phyloP scores from a whole-genome alignment of 2,113 vertebrate species.

The Menidia beryllina region DNA sequence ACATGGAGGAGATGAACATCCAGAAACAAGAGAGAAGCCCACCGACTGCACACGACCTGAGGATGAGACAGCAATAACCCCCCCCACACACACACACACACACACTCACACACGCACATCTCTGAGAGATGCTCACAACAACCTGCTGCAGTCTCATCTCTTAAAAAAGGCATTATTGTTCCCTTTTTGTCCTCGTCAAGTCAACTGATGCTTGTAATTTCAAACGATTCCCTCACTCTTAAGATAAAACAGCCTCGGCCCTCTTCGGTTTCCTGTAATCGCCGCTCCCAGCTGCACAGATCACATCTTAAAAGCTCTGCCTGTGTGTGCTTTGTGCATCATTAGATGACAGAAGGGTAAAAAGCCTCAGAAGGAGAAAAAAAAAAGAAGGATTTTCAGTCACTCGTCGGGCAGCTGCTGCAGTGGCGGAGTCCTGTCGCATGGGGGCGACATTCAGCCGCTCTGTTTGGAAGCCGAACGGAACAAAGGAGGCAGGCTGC shows the following conservation, averaged over 20 bases:
- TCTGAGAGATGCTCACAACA: constrained; percentile 16
- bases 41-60: not conserved
- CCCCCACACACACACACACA: too few species aligned
- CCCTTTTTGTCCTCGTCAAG: not conserved
- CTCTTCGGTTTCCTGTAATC: constrained; percentile 7
- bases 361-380: not conserved
- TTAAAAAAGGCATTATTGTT: constrained; percentile 1
- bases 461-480: not conserved
- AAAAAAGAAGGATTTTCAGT: constrained; percentile 2
- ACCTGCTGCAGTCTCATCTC: constrained; percentile 1
- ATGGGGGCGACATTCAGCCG: constrained; percentile 48
- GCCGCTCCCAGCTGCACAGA: constrained; percentile 21
- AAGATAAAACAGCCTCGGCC: constrained; percentile 22
- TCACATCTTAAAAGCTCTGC: constrained; percentile 29
- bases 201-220: constrained; percentile 26
- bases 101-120: too few species aligned
- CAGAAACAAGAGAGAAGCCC: constrained; percentile 1
- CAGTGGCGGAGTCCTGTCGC: constrained; percentile 49
- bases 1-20: not conserved
- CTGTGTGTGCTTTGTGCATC: not conserved
- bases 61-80: not conserved
- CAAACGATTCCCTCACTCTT: constrained; percentile 29
- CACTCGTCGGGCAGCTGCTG: constrained; percentile 8
- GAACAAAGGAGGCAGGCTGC: constrained; percentile 20
- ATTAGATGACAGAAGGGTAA: constrained; percentile 28